Base-by-base conservation (phyloP, 2,797 vertebrate species). In the Labroides dimidiatus region DNA sequence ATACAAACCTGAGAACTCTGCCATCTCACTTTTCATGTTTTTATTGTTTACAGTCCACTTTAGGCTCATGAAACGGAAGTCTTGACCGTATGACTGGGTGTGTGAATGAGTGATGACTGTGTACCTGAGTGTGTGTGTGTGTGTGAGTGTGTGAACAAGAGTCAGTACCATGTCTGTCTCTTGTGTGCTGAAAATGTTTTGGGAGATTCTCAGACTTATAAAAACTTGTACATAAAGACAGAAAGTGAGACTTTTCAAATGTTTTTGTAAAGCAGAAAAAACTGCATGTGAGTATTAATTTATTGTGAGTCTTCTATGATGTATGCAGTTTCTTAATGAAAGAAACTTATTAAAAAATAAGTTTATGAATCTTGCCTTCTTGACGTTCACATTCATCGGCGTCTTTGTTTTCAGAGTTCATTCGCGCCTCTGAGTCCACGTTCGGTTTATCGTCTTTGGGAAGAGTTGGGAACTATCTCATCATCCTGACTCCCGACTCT, bases 271-370 rank as follows among this genome's bases (percentile, higher is more conserved):
- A 95, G 95, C 95, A 87, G 93, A 94, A 94, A n/a, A 66, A 94
- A 93, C 94, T 95, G 95, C 96, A 97, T 96, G 96, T 95, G 84
- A 75, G 85, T 89, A 86, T 90, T 96, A 96, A 96, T 93, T 96
- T 95, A 96, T 95, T 95, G 95, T 96, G 93, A 93, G 94, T 96
- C 94, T 95, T 94, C 84, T 89, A 95, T 93, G 86, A 94, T 96
- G 95, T 96, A 95, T 95, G 95, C 92, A 94, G 94, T 96, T 97
- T 97, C 95, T 95, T 95, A 94, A 95, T 95, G 93, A 95, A 95
- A 87, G 89, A 94, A 92, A 90, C 92, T 65, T 86, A 86, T 67
- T 89, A 84, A 93, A 90, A 91, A 89, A 73, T 66, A 71, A 61
- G 61, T 75, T 82, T 27, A 66, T 49, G 37, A 21, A 49, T 69